Evolutionary conservation across 2,113 vertebrate genomes (phyloP).

Genomic region (Apteryx owenii): DNA sequence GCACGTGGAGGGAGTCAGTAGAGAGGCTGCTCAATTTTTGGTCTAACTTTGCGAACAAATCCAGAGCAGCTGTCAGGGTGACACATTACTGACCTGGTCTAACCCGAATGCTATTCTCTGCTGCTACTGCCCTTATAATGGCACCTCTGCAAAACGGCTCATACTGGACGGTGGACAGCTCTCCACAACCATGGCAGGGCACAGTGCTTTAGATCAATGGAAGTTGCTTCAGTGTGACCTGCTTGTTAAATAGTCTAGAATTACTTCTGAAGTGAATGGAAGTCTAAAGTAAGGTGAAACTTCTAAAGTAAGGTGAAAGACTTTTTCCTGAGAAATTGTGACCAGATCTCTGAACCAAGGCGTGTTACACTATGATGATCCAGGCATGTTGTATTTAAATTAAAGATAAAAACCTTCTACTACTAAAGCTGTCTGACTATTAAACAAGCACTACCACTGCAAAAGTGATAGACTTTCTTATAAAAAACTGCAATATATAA

Average conservation of each 20-base stretch:
- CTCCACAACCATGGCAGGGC: background rate
- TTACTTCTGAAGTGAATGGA: background rate
- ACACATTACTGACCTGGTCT: background rate
- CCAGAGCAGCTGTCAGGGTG: background rate
- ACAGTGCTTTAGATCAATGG: background rate
- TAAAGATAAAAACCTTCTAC: background rate
- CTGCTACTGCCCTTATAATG: background rate
- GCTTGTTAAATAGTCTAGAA: background rate
- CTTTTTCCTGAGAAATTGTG: background rate
- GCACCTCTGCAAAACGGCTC: background rate
- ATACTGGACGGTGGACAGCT: background rate
- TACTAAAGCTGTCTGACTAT: background rate
- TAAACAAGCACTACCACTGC: slow-evolving; percentile 3
- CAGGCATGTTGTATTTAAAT: background rate
- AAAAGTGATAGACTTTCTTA: background rate
- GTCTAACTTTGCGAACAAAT: background rate
- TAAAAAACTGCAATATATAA: background rate
- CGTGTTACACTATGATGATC: background rate
- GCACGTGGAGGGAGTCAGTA: background rate
- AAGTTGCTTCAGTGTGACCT: background rate
- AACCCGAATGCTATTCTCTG: background rate
- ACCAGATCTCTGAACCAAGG: background rate
- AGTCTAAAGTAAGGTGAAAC: too few species aligned
- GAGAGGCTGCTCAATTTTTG: background rate
- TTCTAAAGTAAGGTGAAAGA: background rate